Conservation (phyloP, 2,797 vertebrate species). For the Sebastes minor region DNA sequence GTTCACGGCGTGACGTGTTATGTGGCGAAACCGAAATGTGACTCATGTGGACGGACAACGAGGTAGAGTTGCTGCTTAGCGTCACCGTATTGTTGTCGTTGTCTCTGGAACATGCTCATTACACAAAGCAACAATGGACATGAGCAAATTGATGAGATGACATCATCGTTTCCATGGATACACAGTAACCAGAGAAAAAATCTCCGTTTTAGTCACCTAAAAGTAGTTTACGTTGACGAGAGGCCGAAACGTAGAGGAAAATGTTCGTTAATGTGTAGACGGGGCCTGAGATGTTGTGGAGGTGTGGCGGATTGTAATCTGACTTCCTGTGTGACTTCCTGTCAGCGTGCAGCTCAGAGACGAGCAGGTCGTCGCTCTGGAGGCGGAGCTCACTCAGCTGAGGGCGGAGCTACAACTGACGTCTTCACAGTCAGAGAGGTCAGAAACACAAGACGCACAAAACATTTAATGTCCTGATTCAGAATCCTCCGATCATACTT, state of each 20-base stretch:
- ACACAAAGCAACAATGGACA: not conserved
- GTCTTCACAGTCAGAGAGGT: conserved; percentile 6
- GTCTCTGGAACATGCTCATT: too few relatives aligned
- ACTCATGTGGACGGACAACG: not conserved
- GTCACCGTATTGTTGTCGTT: too few relatives aligned
- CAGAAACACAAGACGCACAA: not conserved
- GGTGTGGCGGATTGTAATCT: not conserved
- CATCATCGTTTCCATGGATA: not conserved
- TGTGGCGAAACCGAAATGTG: not conserved
- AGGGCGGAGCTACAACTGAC: conserved; percentile 53
- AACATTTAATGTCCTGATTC: too few relatives aligned
- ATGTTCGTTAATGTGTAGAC: too few relatives aligned
- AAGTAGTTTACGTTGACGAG: not conserved
- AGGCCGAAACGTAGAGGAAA: not conserved
- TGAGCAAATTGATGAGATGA: not conserved
- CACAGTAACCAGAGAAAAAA: not conserved
- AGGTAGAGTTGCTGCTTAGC: too few relatives aligned
- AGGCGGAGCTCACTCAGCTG: conserved; percentile 79
- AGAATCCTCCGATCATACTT: too few relatives aligned
- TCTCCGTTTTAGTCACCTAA: not conserved
- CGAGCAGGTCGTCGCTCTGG: conserved; percentile 75
- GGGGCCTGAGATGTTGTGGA: too few relatives aligned
- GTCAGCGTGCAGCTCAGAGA: conserved; percentile 82
- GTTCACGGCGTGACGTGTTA: not conserved
- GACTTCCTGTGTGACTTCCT: conserved; percentile 13